Evolutionary conservation across 2,888 invertebrate genomes (phyloP).

Genomic region (Aplocera efformata): DNA sequence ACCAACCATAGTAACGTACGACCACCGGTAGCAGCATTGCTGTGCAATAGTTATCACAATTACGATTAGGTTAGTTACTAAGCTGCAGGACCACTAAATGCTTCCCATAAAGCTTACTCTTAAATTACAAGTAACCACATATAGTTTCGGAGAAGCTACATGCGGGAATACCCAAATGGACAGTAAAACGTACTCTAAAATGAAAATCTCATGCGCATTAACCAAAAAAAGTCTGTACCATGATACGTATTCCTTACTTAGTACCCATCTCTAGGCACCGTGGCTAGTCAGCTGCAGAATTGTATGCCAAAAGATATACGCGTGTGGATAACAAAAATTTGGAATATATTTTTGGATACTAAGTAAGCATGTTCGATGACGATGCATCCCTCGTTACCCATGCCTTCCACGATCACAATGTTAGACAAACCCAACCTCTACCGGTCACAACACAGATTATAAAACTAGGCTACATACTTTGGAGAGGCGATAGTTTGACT

Average conservation of each 20-base stretch:
- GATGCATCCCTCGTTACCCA: conserved; percentile 25
- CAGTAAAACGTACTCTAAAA: conserved; percentile 16
- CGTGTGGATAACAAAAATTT: conserved; percentile 16
- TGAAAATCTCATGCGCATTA: conserved; percentile 25
- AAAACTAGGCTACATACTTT: conserved; percentile 12
- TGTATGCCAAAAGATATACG: conserved; percentile 21
- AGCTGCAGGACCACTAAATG: conserved; percentile 28
- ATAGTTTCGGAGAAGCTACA: conserved; percentile 33
- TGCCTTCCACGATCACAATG: conserved; percentile 30
- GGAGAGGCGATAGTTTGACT: conserved; percentile 6
- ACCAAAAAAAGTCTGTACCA: conserved; percentile 18
- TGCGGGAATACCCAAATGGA: conserved; percentile 40
- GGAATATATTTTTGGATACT: conserved; percentile 26
- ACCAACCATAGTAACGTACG: conserved; percentile 36
- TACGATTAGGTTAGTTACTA: conserved; percentile 51
- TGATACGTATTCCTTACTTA: conserved; percentile 25
- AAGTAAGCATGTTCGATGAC: conserved; percentile 24
- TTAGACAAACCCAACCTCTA: conserved; percentile 24
- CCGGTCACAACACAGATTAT: conserved; percentile 21
- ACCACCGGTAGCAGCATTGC: conserved; percentile 35
- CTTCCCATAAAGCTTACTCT: conserved; percentile 22
- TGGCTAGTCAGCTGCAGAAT: conserved; percentile 8
- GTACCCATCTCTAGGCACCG: conserved; percentile 19
- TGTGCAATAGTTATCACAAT: conserved; percentile 49
- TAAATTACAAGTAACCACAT: conserved; percentile 14